Base-by-base conservation (phyloP, 2,888 invertebrate species). In the Drosophila picticornis region DNA sequence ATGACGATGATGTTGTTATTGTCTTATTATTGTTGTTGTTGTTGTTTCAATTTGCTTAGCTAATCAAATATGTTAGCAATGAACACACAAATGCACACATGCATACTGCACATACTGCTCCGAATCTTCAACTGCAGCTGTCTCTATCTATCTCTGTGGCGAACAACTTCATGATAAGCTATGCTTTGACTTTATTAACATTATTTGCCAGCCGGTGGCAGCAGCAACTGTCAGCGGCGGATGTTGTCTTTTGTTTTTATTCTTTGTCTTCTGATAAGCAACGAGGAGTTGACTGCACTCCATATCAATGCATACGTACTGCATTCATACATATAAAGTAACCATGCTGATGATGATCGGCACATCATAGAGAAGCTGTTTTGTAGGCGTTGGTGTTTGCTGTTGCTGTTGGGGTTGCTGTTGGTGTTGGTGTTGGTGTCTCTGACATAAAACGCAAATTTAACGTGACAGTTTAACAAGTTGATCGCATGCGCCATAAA, bases 401-500 rank as follows among this genome's bases (percentile, higher is more conserved):
- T 62, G 52, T 53, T 69, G 60, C 19, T 51, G 62, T 66, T 76
- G 73, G 56, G 55, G 58, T 22, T 25, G 50, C 32, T 38, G 48
- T 51, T 67, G 58, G n/a, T 36, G 31, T 57, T 52, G 59, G 25
- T 50, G 50, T 50, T 53, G 60, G 69, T 80, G 72, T 59, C 78
- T 61, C 67, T 80, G 81, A 73, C 83, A 80, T 86, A 88, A 87
- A 90, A 79, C 89, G 89, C 90, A 90, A 90, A 90, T 89, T 89
- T 90, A 88, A 90, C 83, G 90, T 87, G 88, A 88, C 88, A 88
- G 81, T 79, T 83, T 77, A 80, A 88, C 88, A 88, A 88, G 90
- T 89, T 85, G 86, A 88, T 88, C 86, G 88, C 87, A 84, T 89
- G 85, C 66, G 83, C 84, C 88, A 88, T 88, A 90, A 88, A 90